A percentile compares a stretch with the other conserved stretches of the same genome.
These are phyloP conservation scores for Macrotus californicus DNA, from an alignment of 2,113 vertebrate genomes.

Conservation along the genomic window DNA sequence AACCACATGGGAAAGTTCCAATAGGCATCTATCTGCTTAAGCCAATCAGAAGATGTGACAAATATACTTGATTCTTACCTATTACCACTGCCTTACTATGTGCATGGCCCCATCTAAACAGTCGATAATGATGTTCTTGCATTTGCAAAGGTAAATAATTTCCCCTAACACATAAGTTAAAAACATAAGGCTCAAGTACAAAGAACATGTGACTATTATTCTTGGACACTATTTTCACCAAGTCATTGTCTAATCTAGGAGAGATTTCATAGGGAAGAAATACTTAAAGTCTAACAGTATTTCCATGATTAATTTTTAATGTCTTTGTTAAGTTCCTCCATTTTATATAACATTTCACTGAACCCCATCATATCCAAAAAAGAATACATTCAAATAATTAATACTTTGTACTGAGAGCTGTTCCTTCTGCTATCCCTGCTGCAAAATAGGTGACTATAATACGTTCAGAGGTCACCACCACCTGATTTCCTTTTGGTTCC, in stretches of 20 bases:
- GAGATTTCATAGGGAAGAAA: not conserved
- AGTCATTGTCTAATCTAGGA: not conserved
- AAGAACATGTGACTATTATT: not conserved
- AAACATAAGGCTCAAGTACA: not conserved
- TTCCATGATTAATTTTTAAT: not conserved
- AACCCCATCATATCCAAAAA: not conserved
- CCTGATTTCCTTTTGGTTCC: not conserved
- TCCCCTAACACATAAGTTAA: not conserved
- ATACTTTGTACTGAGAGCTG: not conserved
- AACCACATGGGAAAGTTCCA: not conserved
- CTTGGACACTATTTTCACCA: not conserved
- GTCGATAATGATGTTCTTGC: not conserved
- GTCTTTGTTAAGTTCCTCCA: constrained; percentile 12
- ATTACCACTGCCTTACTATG: not conserved
- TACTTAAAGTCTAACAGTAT: not conserved
- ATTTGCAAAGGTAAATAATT: not conserved
- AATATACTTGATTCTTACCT: not conserved
- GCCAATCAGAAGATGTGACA: not conserved
- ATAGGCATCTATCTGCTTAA: not conserved
- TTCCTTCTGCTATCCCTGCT: not conserved
- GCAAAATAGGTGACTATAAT: not conserved
- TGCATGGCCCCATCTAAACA: not conserved
- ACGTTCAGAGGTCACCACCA: not conserved
- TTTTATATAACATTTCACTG: not conserved
- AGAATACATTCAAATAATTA: not conserved